Conservation (phyloP, 2,888 invertebrate species). For the Megaustenia siamemsis region DNA sequence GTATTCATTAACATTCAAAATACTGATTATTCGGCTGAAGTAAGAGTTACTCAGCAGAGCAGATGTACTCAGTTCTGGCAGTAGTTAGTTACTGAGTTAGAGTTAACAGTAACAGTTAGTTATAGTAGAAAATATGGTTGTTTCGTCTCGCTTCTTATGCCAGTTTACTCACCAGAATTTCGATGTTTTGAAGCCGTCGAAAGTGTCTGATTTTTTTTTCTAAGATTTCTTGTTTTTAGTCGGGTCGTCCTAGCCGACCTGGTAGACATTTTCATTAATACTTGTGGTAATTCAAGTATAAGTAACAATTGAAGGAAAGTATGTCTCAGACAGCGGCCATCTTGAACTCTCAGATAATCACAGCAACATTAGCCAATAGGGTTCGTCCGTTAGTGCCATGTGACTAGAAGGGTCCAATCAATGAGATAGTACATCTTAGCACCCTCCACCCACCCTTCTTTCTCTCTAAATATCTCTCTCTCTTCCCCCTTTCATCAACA, state of each 20-base stretch:
- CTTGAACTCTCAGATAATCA: conserved; percentile 65
- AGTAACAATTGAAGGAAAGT: conserved; percentile 41
- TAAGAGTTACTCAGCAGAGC: too few relatives aligned
- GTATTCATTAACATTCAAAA: too few relatives aligned
- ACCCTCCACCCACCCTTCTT: too few relatives aligned
- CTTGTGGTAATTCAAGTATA: not conserved
- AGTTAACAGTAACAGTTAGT: too few relatives aligned
- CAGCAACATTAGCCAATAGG: conserved; percentile 56
- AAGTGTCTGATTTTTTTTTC: conserved; percentile 61
- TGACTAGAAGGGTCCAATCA: conserved; percentile 57
- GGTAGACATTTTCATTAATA: conserved; percentile 65
- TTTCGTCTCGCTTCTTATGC: too few relatives aligned
- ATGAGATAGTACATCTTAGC: not conserved
- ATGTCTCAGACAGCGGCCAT: conserved; percentile 67
- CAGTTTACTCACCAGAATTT: conserved; percentile 61
- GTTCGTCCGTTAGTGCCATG: conserved; percentile 56
- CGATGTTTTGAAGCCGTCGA: conserved; percentile 54
- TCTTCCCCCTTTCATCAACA: too few relatives aligned
- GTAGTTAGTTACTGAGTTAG: too few relatives aligned
- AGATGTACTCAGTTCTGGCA: too few relatives aligned
- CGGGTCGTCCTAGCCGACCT: conserved; percentile 69
- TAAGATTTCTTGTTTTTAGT: conserved; percentile 68
- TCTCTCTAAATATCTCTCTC: too few relatives aligned
- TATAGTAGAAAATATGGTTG: too few relatives aligned
- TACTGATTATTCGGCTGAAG: too few relatives aligned